Evolutionary conservation across 2,888 invertebrate species (phyloP).

Genomic region (Deroplatys truncata): DNA sequence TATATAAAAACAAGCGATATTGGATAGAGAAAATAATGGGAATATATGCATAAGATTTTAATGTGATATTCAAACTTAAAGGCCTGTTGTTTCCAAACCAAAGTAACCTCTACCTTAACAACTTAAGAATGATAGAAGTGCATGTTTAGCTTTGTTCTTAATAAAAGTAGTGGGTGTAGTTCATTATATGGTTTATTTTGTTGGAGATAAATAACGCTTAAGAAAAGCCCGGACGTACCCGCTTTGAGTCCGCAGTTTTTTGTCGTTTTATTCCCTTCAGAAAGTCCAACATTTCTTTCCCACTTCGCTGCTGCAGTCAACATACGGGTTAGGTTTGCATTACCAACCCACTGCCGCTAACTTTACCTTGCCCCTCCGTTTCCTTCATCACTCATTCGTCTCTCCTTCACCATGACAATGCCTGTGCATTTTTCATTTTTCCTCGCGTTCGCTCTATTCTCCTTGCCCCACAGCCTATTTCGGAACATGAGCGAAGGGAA

Average conservation of each 20-base stretch:
- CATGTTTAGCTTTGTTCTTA: too few relatives aligned
- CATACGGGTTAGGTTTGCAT: not conserved
- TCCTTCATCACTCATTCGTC: not conserved
- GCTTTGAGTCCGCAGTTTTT: not conserved
- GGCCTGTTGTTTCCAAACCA: too few relatives aligned
- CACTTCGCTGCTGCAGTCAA: not conserved
- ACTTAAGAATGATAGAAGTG: too few relatives aligned
- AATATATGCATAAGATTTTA: too few relatives aligned
- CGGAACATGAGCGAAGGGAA: not conserved
- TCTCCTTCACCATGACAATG: not conserved
- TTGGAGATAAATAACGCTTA: too few relatives aligned
- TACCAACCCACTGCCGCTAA: not conserved
- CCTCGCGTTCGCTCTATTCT: not conserved
- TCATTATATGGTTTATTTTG: too few relatives aligned
- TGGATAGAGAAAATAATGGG: too few relatives aligned
- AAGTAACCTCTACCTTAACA: too few relatives aligned
- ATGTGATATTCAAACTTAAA: too few relatives aligned
- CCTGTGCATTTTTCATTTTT: not conserved
- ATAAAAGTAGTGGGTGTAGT: too few relatives aligned
- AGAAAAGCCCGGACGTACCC: not conserved
- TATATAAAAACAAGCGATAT: too few relatives aligned
- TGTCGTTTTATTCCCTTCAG: not conserved
- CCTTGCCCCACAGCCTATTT: not conserved
- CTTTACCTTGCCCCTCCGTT: not conserved
- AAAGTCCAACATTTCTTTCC: not conserved